Evolutionary conservation across 2,797 vertebrate genomes (phyloP).

Genomic region (Smutsia temminckii): DNA sequence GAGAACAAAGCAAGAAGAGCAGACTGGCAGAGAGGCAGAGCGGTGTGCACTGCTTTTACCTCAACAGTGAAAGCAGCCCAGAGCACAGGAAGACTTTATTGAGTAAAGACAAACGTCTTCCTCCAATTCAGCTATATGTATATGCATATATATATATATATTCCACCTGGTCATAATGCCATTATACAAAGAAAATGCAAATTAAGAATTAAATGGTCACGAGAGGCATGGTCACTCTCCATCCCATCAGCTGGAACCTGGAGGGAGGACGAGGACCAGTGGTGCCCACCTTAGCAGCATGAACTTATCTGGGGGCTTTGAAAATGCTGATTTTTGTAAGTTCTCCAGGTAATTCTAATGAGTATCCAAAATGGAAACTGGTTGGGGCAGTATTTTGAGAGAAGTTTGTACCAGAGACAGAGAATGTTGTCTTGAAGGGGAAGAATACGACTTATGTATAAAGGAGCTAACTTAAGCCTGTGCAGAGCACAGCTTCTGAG

Average conservation of each 20-base stretch:
- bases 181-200: not conserved
- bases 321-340: not conserved
- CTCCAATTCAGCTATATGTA: not conserved
- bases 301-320: not conserved
- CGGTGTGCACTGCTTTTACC: not conserved
- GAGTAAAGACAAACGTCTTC: not conserved
- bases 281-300: not conserved
- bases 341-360: not conserved
- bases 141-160: too few species aligned
- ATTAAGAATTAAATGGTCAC: not conserved
- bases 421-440: not conserved
- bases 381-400: not conserved
- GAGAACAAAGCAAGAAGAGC: conserved; percentile 17
- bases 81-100: not conserved
- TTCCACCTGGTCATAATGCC: not conserved
- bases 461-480: not conserved
- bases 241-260: not conserved
- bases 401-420: not conserved
- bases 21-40: not conserved
- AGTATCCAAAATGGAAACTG: not conserved
- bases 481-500: not conserved
- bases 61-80: not conserved
- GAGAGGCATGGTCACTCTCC: not conserved
- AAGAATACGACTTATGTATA: not conserved
- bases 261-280: too few species aligned